phyloP scores from a whole-genome alignment of 2,113 vertebrate genomes.

The Carassius carassius region DNA sequence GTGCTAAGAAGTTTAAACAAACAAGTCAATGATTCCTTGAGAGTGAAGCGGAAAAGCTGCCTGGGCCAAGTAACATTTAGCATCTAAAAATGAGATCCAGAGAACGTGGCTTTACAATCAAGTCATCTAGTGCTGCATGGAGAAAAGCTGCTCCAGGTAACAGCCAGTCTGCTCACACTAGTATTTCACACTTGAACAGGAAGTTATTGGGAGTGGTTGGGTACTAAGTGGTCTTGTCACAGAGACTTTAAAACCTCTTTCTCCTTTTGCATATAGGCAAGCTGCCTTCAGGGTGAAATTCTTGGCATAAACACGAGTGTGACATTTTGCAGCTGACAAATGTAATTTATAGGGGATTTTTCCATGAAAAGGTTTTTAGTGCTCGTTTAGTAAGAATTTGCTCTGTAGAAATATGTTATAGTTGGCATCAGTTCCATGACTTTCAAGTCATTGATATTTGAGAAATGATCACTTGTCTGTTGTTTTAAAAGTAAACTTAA shows the following conservation, averaged over 20 bases:
- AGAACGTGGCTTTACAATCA: slow-evolving; percentile 6
- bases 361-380: slow-evolving; percentile 45
- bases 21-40: slow-evolving; percentile 28
- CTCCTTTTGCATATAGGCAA: slow-evolving; percentile 9
- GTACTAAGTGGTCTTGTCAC: slow-evolving; percentile 38
- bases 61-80: neutral
- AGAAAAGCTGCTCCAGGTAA: slow-evolving; percentile 28
- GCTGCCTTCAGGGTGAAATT: slow-evolving; percentile 30
- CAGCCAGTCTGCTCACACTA: slow-evolving; percentile 28
- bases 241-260: slow-evolving; percentile 24
- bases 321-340: slow-evolving; percentile 42
- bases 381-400: slow-evolving; percentile 6
- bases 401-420: neutral
- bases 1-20: slow-evolving; percentile 52
- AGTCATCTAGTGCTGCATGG: slow-evolving; percentile 1
- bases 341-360: slow-evolving; percentile 27
- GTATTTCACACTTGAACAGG: slow-evolving; percentile 37
- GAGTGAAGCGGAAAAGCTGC: slow-evolving; percentile 13
- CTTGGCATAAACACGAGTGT: slow-evolving; percentile 12
- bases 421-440: neutral
- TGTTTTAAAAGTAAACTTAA: neutral
- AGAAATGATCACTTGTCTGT: neutral
- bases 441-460: neutral
- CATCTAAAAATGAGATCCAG: neutral
- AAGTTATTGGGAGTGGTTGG: slow-evolving; percentile 41